A percentile compares a stretch with the other conserved stretches of the same genome.
These are phyloP conservation scores for Paramormyrops hopkinsi DNA, from an alignment of 2,797 vertebrate genomes.

Conservation along the genomic window DNA sequence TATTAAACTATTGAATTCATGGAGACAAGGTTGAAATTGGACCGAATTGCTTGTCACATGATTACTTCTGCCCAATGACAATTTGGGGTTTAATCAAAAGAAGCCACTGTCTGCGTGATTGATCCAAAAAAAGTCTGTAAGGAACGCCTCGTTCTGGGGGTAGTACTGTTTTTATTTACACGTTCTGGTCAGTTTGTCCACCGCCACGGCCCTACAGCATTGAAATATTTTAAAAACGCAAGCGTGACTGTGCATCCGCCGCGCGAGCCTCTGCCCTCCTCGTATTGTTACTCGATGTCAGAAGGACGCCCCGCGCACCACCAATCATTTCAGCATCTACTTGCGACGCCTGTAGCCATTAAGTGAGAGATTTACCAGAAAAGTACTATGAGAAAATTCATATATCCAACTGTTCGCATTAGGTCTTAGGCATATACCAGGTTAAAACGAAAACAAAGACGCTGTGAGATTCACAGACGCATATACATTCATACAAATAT, in stretches of 20 bases:
- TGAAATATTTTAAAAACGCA: conserved; percentile 62
- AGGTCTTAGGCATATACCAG: conserved; percentile 28
- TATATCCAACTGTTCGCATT: not conserved
- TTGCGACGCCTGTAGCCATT: conserved; percentile 73
- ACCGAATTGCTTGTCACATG: conserved; percentile 99
- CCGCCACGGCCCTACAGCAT: conserved; percentile 52
- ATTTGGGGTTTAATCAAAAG: conserved; percentile 97
- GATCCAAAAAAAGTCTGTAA: conserved; percentile 79
- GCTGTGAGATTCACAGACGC: not conserved
- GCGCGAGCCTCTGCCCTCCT: conserved; percentile 73
- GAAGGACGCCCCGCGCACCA: conserved; percentile 79
- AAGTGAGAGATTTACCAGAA: conserved; percentile 80
- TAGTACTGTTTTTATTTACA: conserved; percentile 89
- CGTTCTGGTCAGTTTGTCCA: conserved; percentile 70
- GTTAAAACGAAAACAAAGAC: conserved; percentile 25
- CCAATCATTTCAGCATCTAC: conserved; percentile 78
- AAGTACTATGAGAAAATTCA: conserved; percentile 67
- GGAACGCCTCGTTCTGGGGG: conserved; percentile 79
- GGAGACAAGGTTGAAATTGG: conserved; percentile 98
- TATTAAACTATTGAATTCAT: conserved; percentile 98
- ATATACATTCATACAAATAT: not conserved
- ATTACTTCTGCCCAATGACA: conserved; percentile 99
- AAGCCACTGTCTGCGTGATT: conserved; percentile 87
- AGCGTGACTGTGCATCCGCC: conserved; percentile 58
- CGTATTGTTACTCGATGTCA: conserved; percentile 90